Evolutionary conservation across 1,140 invertebrate genomes (phyloP).

Genomic region (Metopolophium dirhodum): DNA sequence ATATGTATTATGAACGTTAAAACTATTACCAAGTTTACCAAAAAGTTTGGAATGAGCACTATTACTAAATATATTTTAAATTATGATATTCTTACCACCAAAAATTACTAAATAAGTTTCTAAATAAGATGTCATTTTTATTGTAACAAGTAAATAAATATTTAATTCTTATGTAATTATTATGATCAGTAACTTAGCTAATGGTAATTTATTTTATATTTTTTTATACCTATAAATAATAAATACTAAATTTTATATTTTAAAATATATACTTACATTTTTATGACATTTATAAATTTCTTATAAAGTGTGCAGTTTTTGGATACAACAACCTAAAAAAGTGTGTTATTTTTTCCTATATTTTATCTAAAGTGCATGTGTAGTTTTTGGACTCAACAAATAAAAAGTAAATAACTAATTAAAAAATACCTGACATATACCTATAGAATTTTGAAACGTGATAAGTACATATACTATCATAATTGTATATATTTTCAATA

Average conservation of each 20-base stretch:
- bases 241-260: too few species aligned
- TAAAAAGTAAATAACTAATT: slow-evolving; percentile 6
- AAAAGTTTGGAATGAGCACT: neutral
- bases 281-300: too few species aligned
- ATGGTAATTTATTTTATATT: neutral
- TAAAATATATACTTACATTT: too few species aligned
- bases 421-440: neutral
- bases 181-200: neutral
- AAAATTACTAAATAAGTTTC: neutral
- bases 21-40: neutral
- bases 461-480: slow-evolving; percentile 67
- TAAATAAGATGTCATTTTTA: neutral
- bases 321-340: neutral
- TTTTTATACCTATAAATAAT: neutral
- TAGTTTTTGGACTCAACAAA: neutral
- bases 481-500: neutral
- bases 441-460: slow-evolving; percentile 74
- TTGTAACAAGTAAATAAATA: neutral
- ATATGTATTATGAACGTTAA: neutral
- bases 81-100: neutral
- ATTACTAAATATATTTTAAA: neutral
- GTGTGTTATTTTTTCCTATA: neutral
- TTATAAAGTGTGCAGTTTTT: neutral
- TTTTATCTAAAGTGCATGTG: neutral
- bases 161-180: neutral